Conservation (phyloP, 2,797 vertebrate species). For the Hydrolagus colliei region DNA sequence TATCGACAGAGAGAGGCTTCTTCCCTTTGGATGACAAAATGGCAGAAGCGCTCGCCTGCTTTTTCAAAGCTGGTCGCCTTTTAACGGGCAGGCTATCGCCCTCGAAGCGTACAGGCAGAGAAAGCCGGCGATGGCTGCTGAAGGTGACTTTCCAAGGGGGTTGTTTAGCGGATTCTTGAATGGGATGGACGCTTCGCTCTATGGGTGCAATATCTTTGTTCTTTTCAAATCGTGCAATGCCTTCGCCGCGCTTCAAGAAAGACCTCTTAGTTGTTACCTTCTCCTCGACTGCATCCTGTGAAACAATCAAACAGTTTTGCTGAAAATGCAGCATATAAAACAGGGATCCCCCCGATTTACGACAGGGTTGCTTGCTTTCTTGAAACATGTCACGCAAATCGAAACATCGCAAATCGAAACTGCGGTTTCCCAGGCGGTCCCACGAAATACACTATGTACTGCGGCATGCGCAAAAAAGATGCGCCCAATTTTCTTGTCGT, state of each 20-base stretch:
- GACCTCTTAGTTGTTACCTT: slow-evolving; percentile 32
- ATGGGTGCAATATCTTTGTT: slow-evolving; percentile 36
- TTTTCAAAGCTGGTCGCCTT: slow-evolving; percentile 32
- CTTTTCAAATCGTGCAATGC: slow-evolving; percentile 42
- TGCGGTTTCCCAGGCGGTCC: too few relatives aligned
- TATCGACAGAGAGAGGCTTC: not conserved
- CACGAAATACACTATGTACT: too few relatives aligned
- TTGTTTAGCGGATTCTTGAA: slow-evolving; percentile 28
- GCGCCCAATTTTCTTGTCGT: too few relatives aligned
- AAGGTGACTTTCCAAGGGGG: slow-evolving; percentile 37
- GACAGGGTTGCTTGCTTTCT: not conserved
- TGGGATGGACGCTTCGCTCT: slow-evolving; percentile 34
- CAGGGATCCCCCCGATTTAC: too few relatives aligned
- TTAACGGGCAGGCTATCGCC: slow-evolving; percentile 28
- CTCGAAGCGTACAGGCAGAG: slow-evolving; percentile 30
- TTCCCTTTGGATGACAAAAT: slow-evolving; percentile 17
- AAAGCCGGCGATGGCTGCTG: slow-evolving; percentile 12
- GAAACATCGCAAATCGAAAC: too few relatives aligned
- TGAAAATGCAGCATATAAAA: too few relatives aligned
- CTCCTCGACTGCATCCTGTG: slow-evolving; percentile 34
- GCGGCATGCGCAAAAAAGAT: too few relatives aligned
- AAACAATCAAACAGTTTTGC: slow-evolving; percentile 16
- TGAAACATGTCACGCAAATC: not conserved
- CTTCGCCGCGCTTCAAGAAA: slow-evolving; percentile 47
- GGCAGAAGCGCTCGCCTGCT: slow-evolving; percentile 31